Base-by-base conservation (phyloP, 2,888 invertebrate genomes). In the Meiosimyza decipiens region DNA sequence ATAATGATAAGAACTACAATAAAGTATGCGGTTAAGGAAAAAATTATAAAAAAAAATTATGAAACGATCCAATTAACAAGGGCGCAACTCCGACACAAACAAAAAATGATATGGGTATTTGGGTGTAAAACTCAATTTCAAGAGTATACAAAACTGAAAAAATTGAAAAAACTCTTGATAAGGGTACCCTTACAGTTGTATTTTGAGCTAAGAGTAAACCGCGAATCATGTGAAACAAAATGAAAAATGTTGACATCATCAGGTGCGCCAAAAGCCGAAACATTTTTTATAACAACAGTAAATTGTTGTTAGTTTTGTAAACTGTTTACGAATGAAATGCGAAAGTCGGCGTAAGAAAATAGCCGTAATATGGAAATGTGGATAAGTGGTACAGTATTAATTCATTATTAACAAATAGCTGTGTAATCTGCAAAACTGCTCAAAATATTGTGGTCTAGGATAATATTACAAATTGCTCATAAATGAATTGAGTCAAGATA, bases 191-290 rank as follows among this genome's bases (percentile, higher is more conserved):
- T n/a, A n/a, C 60, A 33, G 16, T 50, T n/a, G 33, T 12, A 50
- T 6, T 50, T 49, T 63, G 63, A 63, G 63, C 49, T 40, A 15
- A 22, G 12, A 22, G 15, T 22, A 11, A 18, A 59, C 7, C 9
- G 1, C 9, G 57, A 59, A 59, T 6, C 16, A 59, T 9, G 51
- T 51, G 33, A 62, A 62, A 62, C 16, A 16, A 63, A 63, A 47
- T 52, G 62, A 55, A 51, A 52, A 52, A 62, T 51, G 51, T 62
- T 55, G 60, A 51, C 33, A 70, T 16, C 60, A 63, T 63, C 51
- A 63, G 62, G 70, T 70, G 70, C 18, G 47, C 62, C 18, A 55
- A 55, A 6, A 55, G 22, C 59, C 7, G 22, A 33, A 1, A 1
- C 40, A 2, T 40, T 9, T 40, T 40, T 0, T 9, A 40, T 40